Evolutionary conservation across 2,113 vertebrate genomes (phyloP).

Genomic region (Rhinolophus sinicus): DNA sequence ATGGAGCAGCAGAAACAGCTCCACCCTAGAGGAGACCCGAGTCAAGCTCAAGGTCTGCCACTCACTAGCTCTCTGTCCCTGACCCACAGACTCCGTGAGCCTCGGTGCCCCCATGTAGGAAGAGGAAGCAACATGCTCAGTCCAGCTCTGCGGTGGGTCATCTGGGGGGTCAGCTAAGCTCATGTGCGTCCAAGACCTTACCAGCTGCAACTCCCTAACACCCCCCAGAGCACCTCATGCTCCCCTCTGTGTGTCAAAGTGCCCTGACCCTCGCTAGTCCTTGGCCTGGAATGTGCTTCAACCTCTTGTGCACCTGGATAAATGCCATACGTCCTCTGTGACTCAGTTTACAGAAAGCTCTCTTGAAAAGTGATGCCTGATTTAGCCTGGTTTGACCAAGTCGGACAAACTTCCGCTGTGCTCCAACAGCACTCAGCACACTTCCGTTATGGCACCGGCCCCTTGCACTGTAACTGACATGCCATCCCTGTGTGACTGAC

Average conservation of each 20-base stretch:
- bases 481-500: neutral
- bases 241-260: accelerated
- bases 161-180: accelerated
- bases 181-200: accelerated
- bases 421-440: too few relatives aligned
- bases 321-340: neutral
- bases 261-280: too few relatives aligned
- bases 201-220: accelerated
- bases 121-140: accelerated
- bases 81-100: neutral
- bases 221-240: accelerated
- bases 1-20: too few relatives aligned
- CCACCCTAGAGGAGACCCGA: too few relatives aligned
- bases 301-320: neutral
- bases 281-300: neutral
- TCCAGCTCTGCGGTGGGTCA: accelerated
- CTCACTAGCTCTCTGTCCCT: neutral
- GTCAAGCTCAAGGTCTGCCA: neutral
- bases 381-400: neutral
- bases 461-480: neutral
- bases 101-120: neutral
- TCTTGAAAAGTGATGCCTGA: neutral
- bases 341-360: neutral
- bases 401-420: accelerated
- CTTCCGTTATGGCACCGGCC: accelerated